Evolutionary conservation across 53 echinoderm and acorn worm species (phyloP), one percentile per base, ranked within the genome.

Genomic region (Antedon mediterranea): DNA sequence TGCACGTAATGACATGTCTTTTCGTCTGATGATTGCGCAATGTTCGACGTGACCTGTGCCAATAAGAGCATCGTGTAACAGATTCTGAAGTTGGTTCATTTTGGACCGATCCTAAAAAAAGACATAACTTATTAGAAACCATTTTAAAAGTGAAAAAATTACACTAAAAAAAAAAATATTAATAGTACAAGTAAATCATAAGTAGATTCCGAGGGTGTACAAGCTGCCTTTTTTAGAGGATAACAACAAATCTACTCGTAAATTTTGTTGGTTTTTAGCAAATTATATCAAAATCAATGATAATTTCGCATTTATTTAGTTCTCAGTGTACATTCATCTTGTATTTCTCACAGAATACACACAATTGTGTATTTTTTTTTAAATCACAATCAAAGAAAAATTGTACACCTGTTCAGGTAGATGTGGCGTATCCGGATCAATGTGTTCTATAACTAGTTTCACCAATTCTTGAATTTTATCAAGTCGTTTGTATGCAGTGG

Each of bases 81-180:
- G 87, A 37, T 92, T 98, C 86, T 98, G 98, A 34, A 98, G 80
- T 79, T 98, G 92, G 80, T 92, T 98, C 98, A 98, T 98, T 81
- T 98, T 98, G 0, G 85, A 84, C 43, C 91, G 83, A 34, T 98
- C 98, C 98, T 98, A 77, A 8, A 31, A n/a, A 31, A 43, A 73
- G 31, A 5, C 70, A 30, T 0, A 77, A 78, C 72, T 71, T 23
- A 43, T 0, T 31, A 31, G 15, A 37, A 75, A 3, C 23, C 29
- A 0, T 28, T 29, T 13, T 3, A 43, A 0, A 13, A 29, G 28
- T 20, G 23, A 27, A 20, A n/a, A n/a, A n/a, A n/a, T n/a, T n/a
- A n/a, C n/a, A n/a, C n/a, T n/a, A n/a, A n/a, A n/a, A n/a, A n/a
- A n/a, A n/a, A n/a, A n/a, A n/a, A n/a, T n/a, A n/a, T n/a, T n/a